Evolutionary conservation across 2,797 vertebrate species (phyloP), one percentile per base, ranked within the genome.

Genomic region (Notolabrus celidotus): DNA sequence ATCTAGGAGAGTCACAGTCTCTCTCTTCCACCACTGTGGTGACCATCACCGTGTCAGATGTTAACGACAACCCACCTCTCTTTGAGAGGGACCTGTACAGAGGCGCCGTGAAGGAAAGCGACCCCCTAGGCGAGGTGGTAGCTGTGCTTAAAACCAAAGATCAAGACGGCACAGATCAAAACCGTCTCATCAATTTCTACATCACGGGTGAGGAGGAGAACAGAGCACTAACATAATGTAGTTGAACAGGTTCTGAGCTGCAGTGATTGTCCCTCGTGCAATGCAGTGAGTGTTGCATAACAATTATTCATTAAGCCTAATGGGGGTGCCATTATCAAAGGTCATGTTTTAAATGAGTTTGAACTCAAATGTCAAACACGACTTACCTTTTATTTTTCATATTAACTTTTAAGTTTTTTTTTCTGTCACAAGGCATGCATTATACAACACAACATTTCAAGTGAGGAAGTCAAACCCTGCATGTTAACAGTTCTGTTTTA

Each of bases 1-100:
- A 99, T 75, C 91, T 95, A 15, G 98, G 96, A 0, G 97, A 99
- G 81, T 90, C 89, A 10, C 74, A 86, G 10, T 94, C 95, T 0
- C 94, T 96, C 0, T 97, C 97, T 69, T 96, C 97, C 59, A 88
- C 84, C 19, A 82, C 96, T 1, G 77, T 95, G 5, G 95, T 99
- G 29, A 96, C 95, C 22, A 93, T 99, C 29, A 92, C 94, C 0
- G 95, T 99, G 76, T 95, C 96, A 0, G 98, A 99, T 0, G 91
- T 97, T 45, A 99, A 99, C 10, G 98, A 99, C 85, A 99, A 96
- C 73, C 96, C 97, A 0, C 98, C 98, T 0, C 90, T 87, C 20
- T 99, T 99, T 63, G 96, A 97, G 55, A 94, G 96, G 14, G 96
- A 96, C 83, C 92, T 95, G 52, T 99, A 98, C 82, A 95, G 96